Base-by-base conservation (phyloP, 2,113 vertebrate genomes). In the Scortum barcoo region DNA sequence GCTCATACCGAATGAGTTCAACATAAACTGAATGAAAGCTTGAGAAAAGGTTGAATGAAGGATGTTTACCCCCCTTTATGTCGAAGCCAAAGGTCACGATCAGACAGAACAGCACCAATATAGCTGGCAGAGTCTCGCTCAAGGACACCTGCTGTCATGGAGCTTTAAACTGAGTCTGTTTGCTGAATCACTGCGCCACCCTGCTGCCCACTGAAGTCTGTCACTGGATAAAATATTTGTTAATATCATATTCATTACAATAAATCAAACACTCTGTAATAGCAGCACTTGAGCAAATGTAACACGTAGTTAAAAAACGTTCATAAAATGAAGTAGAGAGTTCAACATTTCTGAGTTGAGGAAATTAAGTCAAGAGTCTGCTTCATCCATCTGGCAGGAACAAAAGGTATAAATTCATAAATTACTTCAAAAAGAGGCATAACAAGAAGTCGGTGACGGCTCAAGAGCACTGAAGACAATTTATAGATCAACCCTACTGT, bases 311-410 rank as follows among this genome's bases (percentile, higher is more conserved):
- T 40, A 1, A 80, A 68, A 69, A 63, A 50, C 48, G 46, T 68
- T 50, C 6, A 13, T 57, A 10, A 28, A 20, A 63, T 54, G 65
- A 56, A 40, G 22, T 54, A 7, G 57, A 48, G 61, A 46, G 36
- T 53, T 69, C 16, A 11, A 1, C 9, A 53, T 56, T 38, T 57
- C 24, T 40, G 42, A 70, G 53, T 58, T 71, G 63, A 82, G 71
- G 50, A 67, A 81, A 87, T 74, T 33, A 53, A 66, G 53, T 78
- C 60, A 84, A 68, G 44, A 75, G 42, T 72, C 68, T 48, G 19
- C 78, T 72, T 79, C 63, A 78, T 86, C 68, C 85, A 83, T 84
- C 80, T 88, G 89, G 75, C 71, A 79, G 56, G 54, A 57, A 56
- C 61, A 44, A 20, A 44, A 22, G 14, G 13, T 72, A 19, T 77